These are phyloP conservation scores for Cheilosia vulpina DNA, from an alignment of 2,888 invertebrate genomes.

Conservation along the genomic window DNA sequence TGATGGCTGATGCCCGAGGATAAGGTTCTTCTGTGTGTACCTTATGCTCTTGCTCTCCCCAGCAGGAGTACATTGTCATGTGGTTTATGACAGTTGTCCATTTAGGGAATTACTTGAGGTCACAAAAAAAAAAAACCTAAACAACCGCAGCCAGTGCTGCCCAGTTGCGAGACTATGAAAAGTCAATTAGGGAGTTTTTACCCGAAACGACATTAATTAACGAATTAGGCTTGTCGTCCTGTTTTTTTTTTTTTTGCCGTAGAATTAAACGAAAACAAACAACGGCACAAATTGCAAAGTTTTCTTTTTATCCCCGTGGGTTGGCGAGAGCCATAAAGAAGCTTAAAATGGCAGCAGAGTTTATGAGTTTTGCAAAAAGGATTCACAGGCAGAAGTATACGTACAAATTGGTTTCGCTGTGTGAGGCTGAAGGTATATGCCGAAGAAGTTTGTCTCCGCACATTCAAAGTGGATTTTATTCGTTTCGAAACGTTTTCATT, in stretches of 20 bases:
- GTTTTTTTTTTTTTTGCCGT: background rate
- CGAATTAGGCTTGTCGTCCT: constrained; percentile 22
- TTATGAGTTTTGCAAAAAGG: constrained; percentile 37
- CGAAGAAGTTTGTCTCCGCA: constrained; percentile 21
- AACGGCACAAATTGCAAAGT: constrained; percentile 35
- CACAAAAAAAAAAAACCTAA: background rate
- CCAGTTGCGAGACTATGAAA: constrained; percentile 41
- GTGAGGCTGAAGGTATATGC: background rate
- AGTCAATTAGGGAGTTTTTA: constrained; percentile 51
- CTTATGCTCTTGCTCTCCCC: too few relatives aligned
- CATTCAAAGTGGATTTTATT: constrained; percentile 22
- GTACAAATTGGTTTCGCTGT: constrained; percentile 6
- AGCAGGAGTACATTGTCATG: constrained; percentile 8
- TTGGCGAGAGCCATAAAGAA: background rate
- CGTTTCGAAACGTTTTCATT: constrained; percentile 15
- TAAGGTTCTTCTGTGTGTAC: background rate
- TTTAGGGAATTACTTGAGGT: background rate
- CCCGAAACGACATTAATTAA: constrained; percentile 58
- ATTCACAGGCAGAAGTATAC: background rate
- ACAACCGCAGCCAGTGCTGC: background rate
- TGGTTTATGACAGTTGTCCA: constrained; percentile 22
- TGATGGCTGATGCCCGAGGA: constrained; percentile 4
- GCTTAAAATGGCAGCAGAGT: constrained; percentile 22
- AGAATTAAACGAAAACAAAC: constrained; percentile 2
- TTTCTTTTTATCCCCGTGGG: constrained; percentile 6